Conservation (phyloP, 1,140 invertebrate species). For the Micrasema longulum region DNA sequence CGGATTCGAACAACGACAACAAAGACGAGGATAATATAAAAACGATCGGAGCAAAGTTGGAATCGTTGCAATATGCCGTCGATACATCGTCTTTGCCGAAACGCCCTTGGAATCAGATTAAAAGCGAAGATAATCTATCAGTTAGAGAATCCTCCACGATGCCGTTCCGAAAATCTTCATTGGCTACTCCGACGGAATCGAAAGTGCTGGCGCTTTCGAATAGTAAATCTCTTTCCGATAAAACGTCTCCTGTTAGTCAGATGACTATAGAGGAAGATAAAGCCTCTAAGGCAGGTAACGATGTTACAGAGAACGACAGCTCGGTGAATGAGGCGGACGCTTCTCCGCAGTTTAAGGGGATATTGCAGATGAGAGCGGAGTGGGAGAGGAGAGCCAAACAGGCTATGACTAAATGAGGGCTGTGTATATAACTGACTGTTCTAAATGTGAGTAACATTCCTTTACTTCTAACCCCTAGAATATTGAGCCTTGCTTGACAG, state of each 20-base stretch:
- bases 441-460: conserved; percentile 28
- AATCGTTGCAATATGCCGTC: conserved; percentile 62
- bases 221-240: conserved; percentile 30
- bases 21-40: conserved; percentile 61
- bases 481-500: background rate
- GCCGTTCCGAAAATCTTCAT: conserved; percentile 49
- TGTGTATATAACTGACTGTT: conserved; percentile 8
- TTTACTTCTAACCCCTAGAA: background rate
- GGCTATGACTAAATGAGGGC: conserved; percentile 69
- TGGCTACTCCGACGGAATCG: conserved; percentile 53
- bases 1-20: conserved; percentile 63
- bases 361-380: conserved; percentile 78
- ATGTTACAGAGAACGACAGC: conserved; percentile 57
- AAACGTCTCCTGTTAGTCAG: background rate
- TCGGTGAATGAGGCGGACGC: conserved; percentile 62
- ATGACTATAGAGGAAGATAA: conserved; percentile 55
- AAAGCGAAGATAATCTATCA: conserved; percentile 45
- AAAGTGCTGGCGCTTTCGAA: conserved; percentile 46
- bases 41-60: conserved; percentile 60
- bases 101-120: conserved; percentile 61
- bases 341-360: conserved; percentile 73
- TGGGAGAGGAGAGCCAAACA: conserved; percentile 80
- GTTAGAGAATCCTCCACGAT: conserved; percentile 40
- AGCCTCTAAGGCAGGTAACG: conserved; percentile 56
- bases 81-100: conserved; percentile 62